phyloP scores from a whole-genome alignment of 2,888 invertebrate species.

The Diplazon laetatorius region DNA sequence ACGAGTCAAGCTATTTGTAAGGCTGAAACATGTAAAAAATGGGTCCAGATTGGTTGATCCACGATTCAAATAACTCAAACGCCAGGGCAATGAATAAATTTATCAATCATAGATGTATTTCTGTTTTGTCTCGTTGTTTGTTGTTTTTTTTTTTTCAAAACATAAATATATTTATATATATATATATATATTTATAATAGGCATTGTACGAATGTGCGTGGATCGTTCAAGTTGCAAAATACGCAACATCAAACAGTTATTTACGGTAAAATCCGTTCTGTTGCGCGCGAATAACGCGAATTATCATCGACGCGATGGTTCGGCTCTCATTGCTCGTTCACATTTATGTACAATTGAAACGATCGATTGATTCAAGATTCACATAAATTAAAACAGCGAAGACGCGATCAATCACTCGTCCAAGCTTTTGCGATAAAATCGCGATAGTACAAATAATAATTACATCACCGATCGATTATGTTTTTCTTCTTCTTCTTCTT shows the following conservation, averaged over 20 bases:
- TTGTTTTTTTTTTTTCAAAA: conserved; percentile 45
- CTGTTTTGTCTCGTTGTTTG: conserved; percentile 15
- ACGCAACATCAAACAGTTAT: conserved; percentile 35
- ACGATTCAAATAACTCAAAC: too few species aligned
- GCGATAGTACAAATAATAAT: conserved; percentile 49
- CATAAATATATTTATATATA: conserved; percentile 61
- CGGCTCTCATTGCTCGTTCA: conserved; percentile 34
- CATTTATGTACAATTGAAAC: conserved; percentile 55
- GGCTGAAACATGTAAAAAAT: too few species aligned
- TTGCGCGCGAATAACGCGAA: conserved; percentile 20
- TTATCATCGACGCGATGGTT: too few species aligned
- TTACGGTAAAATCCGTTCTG: conserved; percentile 37
- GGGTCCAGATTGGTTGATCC: too few species aligned
- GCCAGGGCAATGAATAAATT: too few species aligned
- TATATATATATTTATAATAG: too few species aligned
- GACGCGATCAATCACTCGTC: conserved; percentile 5
- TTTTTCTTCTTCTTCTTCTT: too few species aligned
- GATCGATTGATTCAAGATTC: conserved; percentile 11
- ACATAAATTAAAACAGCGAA: conserved; percentile 24
- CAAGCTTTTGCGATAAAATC: conserved; percentile 4
- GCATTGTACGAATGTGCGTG: conserved; percentile 42
- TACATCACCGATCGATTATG: conserved; percentile 45
- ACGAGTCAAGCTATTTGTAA: too few species aligned
- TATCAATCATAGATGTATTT: background rate
- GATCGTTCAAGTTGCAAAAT: conserved; percentile 53